Percentiles rank a stretch among this genome's conserved stretches.
These are phyloP conservation scores for Blomia tropicalis DNA, from an alignment of 2,888 invertebrate genomes.

Conservation along the genomic window DNA sequence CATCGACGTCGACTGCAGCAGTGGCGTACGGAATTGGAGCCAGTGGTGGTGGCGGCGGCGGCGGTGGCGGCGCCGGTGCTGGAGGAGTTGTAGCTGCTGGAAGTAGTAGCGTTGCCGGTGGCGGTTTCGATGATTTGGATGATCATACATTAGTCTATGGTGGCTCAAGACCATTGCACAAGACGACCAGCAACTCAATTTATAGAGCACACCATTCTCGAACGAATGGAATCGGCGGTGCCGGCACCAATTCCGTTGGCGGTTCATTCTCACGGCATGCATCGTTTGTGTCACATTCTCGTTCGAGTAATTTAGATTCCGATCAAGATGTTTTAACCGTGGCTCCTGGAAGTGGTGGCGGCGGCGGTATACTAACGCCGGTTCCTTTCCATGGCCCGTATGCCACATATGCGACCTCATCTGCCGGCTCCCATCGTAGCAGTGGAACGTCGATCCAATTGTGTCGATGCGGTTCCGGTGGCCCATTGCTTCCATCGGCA, in stretches of 20 bases:
- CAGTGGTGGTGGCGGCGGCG: not conserved
- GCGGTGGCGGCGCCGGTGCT: not conserved
- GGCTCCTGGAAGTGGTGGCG: too few species aligned
- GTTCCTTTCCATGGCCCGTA: not conserved
- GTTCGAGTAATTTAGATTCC: not conserved
- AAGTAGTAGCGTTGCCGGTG: not conserved
- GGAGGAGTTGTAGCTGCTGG: not conserved
- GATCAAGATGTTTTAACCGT: not conserved
- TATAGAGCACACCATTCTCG: not conserved
- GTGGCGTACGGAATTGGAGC: not conserved
- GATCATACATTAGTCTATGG: not conserved
- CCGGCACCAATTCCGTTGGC: not conserved
- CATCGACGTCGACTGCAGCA: too few species aligned
- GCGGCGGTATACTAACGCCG: not conserved
- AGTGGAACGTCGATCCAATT: not conserved
- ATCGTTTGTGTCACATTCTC: not conserved
- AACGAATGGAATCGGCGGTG: not conserved
- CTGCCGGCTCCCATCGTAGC: not conserved
- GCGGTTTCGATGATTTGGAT: not conserved
- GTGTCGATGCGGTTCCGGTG: constrained; percentile 2
- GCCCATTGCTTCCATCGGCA: not conserved
- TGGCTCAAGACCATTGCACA: not conserved
- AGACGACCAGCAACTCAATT: not conserved
- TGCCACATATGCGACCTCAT: not conserved
- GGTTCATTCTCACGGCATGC: not conserved